Conservation (phyloP, 2,888 invertebrate species). For the Papilio demoleus region DNA sequence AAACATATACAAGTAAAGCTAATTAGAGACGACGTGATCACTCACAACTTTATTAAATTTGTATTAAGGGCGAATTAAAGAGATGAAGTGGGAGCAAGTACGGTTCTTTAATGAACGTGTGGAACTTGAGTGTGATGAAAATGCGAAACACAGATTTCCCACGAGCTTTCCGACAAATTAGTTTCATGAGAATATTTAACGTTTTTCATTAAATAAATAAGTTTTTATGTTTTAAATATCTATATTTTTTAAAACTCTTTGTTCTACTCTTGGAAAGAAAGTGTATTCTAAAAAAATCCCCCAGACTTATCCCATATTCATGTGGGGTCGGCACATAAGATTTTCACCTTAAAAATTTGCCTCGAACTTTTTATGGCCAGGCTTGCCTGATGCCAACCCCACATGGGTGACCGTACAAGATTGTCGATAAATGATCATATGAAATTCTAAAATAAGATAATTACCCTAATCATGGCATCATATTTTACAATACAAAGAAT, state of each 20-base stretch:
- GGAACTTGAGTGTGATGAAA: constrained; percentile 33
- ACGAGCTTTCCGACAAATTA: constrained; percentile 26
- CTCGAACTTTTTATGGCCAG: too few relatives aligned
- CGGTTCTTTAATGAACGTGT: constrained; percentile 35
- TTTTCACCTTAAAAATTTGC: too few relatives aligned
- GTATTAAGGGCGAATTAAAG: constrained; percentile 26
- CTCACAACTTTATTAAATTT: constrained; percentile 17
- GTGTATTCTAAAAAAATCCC: too few relatives aligned
- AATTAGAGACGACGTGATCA: constrained; percentile 21
- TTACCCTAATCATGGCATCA: too few relatives aligned
- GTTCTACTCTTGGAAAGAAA: background rate
- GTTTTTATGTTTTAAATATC: background rate
- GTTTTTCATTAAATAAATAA: constrained; percentile 11
- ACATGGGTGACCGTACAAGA: too few relatives aligned
- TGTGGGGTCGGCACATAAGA: too few relatives aligned
- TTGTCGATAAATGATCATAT: too few relatives aligned
- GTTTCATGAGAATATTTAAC: constrained; percentile 27
- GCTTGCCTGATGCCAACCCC: too few relatives aligned
- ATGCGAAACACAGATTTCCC: constrained; percentile 36
- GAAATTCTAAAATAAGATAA: too few relatives aligned
- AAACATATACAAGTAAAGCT: constrained; percentile 19
- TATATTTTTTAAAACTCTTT: background rate
- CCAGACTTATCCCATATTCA: too few relatives aligned
- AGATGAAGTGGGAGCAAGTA: constrained; percentile 25
- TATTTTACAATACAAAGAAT: too few relatives aligned